Conservation (phyloP, 2,113 vertebrate species). For the Cichladusa arquata region DNA sequence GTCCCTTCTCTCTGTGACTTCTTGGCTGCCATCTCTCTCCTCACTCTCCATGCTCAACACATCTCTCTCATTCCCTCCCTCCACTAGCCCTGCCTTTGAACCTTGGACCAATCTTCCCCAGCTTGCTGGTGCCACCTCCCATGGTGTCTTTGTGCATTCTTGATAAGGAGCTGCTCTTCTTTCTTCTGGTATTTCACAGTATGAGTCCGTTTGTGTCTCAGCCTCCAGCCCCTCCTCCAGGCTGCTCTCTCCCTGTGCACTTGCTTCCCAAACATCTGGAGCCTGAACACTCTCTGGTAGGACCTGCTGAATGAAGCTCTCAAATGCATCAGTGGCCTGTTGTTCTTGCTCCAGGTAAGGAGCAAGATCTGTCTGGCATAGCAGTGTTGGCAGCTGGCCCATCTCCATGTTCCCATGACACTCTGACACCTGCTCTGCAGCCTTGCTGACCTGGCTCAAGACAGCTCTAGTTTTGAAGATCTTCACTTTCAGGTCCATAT, state of each 20-base stretch:
- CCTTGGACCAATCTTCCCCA: neutral
- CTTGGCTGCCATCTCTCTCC: neutral
- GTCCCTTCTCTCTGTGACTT: neutral
- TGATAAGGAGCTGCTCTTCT: neutral
- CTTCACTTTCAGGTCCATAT: neutral
- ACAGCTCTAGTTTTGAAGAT: neutral
- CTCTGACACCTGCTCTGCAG: neutral
- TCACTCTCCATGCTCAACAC: neutral
- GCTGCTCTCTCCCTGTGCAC: neutral
- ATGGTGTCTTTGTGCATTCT: neutral
- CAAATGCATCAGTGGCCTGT: neutral
- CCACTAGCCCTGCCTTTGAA: neutral
- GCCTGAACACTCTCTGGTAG: neutral
- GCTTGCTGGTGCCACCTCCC: neutral
- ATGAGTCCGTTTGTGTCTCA: neutral
- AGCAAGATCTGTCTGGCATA: neutral
- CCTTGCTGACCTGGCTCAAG: neutral
- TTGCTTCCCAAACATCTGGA: neutral
- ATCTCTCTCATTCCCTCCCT: neutral
- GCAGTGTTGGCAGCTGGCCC: neutral
- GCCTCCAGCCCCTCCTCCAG: neutral
- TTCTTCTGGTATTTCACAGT: neutral
- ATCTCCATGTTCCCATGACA: neutral
- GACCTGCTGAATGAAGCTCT: neutral
- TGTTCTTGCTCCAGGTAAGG: slow-evolving; percentile 26